Evolutionary conservation across 2,888 invertebrate species (phyloP).

Genomic region (Drosophila prostipennis): DNA sequence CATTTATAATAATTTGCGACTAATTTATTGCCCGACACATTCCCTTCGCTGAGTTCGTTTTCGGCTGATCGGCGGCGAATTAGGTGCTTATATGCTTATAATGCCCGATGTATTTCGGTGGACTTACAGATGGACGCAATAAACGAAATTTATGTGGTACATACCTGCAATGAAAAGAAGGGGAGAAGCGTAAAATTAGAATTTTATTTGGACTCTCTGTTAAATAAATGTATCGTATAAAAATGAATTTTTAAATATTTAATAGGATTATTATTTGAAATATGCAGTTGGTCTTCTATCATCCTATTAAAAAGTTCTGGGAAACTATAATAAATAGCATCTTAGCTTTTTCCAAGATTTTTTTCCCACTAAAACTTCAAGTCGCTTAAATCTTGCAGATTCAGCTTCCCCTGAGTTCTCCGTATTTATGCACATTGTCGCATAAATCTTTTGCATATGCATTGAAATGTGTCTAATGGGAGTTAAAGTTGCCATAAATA

Average conservation of each 20-base stretch:
- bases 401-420: neutral
- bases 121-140: constrained; percentile 60
- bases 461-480: constrained; percentile 81
- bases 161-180: constrained; percentile 65
- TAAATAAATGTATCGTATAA: too few relatives aligned
- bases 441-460: constrained; percentile 71
- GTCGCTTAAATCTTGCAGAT: constrained; percentile 1
- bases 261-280: too few relatives aligned
- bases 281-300: neutral
- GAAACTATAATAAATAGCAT: neutral
- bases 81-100: constrained; percentile 20
- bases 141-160: constrained; percentile 61
- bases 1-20: constrained; percentile 80
- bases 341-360: too few relatives aligned
- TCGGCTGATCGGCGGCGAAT: constrained; percentile 32
- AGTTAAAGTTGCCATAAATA: constrained; percentile 81
- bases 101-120: constrained; percentile 49
- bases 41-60: constrained; percentile 33
- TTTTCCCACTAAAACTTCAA: neutral
- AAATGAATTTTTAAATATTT: too few relatives aligned
- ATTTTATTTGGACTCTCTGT: neutral
- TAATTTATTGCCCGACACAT: constrained; percentile 70
- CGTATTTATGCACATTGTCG: constrained; percentile 33
- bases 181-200: constrained; percentile 38
- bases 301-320: neutral